Conservation (phyloP, 2,113 vertebrate species). For the Gallinago jamesoni region DNA sequence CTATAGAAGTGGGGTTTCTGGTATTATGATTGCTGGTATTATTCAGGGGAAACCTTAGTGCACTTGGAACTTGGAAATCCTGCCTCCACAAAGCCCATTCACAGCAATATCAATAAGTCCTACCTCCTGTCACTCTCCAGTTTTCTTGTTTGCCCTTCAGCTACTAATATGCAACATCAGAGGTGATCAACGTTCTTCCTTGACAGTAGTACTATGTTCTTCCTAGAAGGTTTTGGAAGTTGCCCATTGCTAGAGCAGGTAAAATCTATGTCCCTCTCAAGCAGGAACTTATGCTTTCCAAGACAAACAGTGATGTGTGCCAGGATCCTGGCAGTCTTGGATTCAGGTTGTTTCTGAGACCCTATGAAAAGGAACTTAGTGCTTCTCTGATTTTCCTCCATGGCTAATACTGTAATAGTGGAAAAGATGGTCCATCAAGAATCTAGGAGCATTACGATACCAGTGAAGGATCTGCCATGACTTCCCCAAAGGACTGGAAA, state of each 20-base stretch:
- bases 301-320: neutral
- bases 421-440: neutral
- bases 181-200: fast-evolving
- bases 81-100: neutral
- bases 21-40: neutral
- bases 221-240: neutral
- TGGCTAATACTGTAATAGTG: neutral
- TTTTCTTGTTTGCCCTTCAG: neutral
- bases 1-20: neutral
- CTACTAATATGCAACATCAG: neutral
- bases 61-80: neutral
- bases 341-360: neutral
- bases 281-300: neutral
- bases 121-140: neutral
- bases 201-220: neutral
- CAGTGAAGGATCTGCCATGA: neutral
- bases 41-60: neutral
- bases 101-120: neutral
- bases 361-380: neutral
- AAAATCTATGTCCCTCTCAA: no score
- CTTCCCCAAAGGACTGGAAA: neutral
- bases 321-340: neutral
- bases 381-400: neutral
- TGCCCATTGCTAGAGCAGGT: neutral
- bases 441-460: neutral